phyloP scores from a whole-genome alignment of 2,113 vertebrate species.

The Oreochromis tanganicae region DNA sequence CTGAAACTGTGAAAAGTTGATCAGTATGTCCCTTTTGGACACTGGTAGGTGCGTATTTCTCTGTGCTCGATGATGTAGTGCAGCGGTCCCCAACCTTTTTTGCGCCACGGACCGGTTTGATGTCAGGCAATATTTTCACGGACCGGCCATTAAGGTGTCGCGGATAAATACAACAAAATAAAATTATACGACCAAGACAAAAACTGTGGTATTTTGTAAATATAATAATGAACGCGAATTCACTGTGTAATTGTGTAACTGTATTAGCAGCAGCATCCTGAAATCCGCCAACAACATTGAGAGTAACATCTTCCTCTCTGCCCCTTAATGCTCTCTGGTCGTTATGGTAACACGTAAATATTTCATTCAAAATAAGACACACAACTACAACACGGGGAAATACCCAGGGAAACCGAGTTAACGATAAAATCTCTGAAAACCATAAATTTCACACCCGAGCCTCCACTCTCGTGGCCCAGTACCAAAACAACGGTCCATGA shows the following conservation, averaged over 20 bases:
- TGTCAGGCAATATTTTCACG: neutral
- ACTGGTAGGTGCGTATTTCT: neutral
- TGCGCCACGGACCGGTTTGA: neutral
- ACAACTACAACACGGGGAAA: neutral
- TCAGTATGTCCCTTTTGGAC: fast-evolving
- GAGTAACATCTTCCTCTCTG: neutral
- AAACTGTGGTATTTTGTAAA: neutral
- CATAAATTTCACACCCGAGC: neutral
- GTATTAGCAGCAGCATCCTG: neutral
- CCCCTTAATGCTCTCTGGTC: neutral
- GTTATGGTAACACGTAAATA: neutral
- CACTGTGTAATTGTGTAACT: neutral
- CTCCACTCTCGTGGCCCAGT: neutral
- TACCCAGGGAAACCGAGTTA: neutral
- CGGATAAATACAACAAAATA: neutral
- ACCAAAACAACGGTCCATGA: neutral
- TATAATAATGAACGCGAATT: neutral
- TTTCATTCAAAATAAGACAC: neutral
- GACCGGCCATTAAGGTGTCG: neutral
- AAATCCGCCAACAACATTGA: neutral
- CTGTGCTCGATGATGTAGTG: neutral
- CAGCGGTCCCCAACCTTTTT: neutral
- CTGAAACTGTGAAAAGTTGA: neutral
- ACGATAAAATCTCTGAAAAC: neutral
- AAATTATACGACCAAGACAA: neutral